Conservation (phyloP, 2,888 invertebrate genomes). For the Ophion obscuratus region DNA sequence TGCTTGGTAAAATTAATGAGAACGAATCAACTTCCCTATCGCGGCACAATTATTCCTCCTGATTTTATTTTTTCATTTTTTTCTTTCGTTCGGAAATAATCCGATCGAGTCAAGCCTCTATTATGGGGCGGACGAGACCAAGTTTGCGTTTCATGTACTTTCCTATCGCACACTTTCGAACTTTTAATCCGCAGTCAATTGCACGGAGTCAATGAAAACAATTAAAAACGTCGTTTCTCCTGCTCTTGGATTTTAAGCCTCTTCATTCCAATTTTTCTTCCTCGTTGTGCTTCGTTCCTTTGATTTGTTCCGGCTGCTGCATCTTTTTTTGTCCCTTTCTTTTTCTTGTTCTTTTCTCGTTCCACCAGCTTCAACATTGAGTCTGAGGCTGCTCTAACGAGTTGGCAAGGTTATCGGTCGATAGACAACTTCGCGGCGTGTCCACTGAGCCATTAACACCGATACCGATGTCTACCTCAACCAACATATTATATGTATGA, state of each 20-base stretch:
- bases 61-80: background rate
- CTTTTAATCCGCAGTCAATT: slow-evolving; percentile 48
- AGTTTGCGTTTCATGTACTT: background rate
- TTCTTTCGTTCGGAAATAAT: background rate
- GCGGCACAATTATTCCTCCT: too few relatives aligned
- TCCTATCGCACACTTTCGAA: background rate
- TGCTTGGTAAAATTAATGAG: background rate
- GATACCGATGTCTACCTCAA: slow-evolving; percentile 36
- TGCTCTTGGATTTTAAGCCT: background rate
- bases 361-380: slow-evolving; percentile 7
- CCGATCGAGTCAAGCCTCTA: background rate
- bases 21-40: background rate
- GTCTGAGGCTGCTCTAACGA: slow-evolving; percentile 55
- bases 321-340: background rate
- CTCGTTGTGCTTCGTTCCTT: background rate
- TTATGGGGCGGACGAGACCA: background rate
- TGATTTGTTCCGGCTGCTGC: background rate
- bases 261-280: slow-evolving; percentile 25
- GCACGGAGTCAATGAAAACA: slow-evolving; percentile 40
- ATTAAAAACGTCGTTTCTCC: slow-evolving; percentile 37
- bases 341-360: slow-evolving; percentile 14
- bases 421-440: slow-evolving; percentile 57
- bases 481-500: background rate
- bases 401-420: slow-evolving; percentile 64
- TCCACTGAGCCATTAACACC: slow-evolving; percentile 64